Evolutionary conservation across 2,888 invertebrate species (phyloP).

Genomic region (Limnephilus auricula): DNA sequence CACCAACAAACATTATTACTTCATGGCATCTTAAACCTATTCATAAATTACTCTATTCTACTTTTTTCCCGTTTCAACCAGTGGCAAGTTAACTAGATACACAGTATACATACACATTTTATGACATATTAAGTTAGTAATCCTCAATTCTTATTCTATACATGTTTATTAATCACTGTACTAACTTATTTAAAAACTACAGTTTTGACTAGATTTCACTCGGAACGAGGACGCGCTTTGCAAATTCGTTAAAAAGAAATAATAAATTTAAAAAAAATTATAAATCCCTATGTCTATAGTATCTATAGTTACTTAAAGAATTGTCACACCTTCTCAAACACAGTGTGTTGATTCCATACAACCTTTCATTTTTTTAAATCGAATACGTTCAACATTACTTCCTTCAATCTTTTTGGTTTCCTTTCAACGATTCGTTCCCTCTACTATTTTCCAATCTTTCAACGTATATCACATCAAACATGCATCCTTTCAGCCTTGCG

Average conservation of each 20-base stretch:
- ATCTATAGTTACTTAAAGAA: neutral
- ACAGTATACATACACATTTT: neutral
- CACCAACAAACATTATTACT: neutral
- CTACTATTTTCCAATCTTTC: neutral
- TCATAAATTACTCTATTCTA: neutral
- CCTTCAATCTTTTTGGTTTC: no score
- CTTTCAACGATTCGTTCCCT: no score
- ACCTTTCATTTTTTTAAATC: neutral
- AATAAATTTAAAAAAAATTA: constrained; percentile 3
- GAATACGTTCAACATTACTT: no score
- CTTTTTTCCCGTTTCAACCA: neutral
- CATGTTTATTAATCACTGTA: neutral
- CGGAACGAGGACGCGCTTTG: neutral
- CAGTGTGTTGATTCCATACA: neutral
- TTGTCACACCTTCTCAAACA: neutral
- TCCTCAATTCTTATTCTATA: neutral
- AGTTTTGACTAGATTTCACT: constrained; percentile 26
- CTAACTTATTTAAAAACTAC: neutral
- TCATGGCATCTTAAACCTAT: neutral
- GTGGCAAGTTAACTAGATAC: neutral
- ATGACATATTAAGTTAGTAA: neutral
- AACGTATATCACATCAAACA: neutral
- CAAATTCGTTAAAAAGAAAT: constrained; percentile 7
- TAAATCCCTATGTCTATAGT: neutral
- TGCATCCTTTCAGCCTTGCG: no score